Evolutionary conservation across 2,113 vertebrate species (phyloP).

Genomic region (Oreocharis arfaki): DNA sequence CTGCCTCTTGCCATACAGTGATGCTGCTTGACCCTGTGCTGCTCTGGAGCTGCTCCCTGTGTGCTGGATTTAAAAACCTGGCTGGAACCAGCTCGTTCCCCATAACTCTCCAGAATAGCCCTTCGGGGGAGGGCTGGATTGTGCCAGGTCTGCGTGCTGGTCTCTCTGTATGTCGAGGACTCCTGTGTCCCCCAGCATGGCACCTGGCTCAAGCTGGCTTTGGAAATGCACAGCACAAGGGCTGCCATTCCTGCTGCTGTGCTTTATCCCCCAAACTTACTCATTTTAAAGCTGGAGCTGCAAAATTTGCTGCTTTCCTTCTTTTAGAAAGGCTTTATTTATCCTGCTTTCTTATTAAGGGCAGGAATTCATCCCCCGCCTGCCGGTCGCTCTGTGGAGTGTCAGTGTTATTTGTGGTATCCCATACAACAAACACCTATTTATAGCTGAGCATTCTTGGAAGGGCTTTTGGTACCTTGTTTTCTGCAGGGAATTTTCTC

Average conservation of each 20-base stretch:
- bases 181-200: not conserved
- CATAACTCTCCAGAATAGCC: not conserved
- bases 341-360: constrained; percentile 7
- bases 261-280: not conserved
- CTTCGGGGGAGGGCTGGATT: not conserved
- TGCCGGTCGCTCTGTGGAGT: not conserved
- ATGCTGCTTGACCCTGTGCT: not conserved
- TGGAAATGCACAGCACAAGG: not conserved
- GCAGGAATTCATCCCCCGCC: not conserved
- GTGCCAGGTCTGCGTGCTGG: not conserved
- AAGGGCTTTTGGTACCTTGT: not conserved
- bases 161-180: fast-evolving
- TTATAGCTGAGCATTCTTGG: constrained; percentile 6
- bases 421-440: constrained; percentile 7
- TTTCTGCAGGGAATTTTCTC: not conserved
- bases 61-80: not conserved
- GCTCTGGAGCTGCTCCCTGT: not conserved
- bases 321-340: not conserved
- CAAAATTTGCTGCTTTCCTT: not conserved
- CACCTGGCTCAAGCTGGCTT: not conserved
- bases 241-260: not conserved
- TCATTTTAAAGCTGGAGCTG: not conserved
- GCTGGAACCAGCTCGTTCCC: not conserved
- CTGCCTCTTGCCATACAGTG: not conserved
- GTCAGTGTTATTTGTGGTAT: not conserved